Evolutionary conservation across 2,888 invertebrate genomes (phyloP).

Genomic region (Lithophane semibrunnea): DNA sequence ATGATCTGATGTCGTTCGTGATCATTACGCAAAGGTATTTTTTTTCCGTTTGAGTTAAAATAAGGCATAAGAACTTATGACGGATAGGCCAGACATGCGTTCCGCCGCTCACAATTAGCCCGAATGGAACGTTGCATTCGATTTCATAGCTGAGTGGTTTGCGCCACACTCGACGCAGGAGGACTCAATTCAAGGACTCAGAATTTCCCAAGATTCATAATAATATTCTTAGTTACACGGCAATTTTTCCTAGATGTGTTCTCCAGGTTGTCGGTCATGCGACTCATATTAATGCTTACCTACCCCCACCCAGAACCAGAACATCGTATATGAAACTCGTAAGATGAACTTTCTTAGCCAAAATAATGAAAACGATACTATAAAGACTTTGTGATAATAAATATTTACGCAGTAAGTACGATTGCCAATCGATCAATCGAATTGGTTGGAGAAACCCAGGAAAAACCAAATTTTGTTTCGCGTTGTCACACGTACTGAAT

Average conservation of each 20-base stretch:
- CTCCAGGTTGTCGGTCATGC: not conserved
- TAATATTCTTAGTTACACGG: not conserved
- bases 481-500: not conserved
- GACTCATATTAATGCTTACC: not conserved
- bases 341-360: not conserved
- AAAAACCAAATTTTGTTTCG: conserved; percentile 6
- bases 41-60: not conserved
- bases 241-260: not conserved
- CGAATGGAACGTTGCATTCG: not conserved
- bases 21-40: not conserved
- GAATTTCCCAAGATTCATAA: no score
- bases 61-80: not conserved
- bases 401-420: conserved; percentile 29
- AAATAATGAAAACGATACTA: not conserved
- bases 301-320: no score
- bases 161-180: not conserved
- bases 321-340: no score
- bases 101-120: not conserved
- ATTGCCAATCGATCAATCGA: not conserved
- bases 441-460: conserved; percentile 4
- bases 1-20: no score
- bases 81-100: not conserved
- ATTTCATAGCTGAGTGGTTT: not conserved
- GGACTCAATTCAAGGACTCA: not conserved
- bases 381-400: not conserved